Percentiles rank a stretch among this genome's conserved stretches.
phyloP scores from a whole-genome alignment of 2,113 vertebrate species.

The Scomber japonicus region DNA sequence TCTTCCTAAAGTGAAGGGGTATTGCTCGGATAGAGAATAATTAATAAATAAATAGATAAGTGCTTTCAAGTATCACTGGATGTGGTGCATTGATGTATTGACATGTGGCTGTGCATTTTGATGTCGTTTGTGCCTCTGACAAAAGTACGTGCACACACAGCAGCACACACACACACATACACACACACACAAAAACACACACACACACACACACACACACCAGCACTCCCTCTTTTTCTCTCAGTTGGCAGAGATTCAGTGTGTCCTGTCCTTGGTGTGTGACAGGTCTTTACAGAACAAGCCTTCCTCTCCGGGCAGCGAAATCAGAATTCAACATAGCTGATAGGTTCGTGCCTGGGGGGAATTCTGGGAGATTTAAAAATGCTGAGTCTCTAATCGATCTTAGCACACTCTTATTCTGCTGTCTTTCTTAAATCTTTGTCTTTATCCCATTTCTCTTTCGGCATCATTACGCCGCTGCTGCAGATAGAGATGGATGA shows the following conservation, averaged over 20 bases:
- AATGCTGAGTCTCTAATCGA: constrained; percentile 80
- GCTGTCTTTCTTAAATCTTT: constrained; percentile 75
- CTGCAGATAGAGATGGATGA: constrained; percentile 74
- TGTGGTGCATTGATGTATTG: constrained; percentile 49
- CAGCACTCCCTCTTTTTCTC: background rate
- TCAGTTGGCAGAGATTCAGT: constrained; percentile 42
- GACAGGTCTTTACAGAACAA: constrained; percentile 71
- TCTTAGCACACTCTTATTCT: constrained; percentile 73
- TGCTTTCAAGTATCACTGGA: constrained; percentile 50
- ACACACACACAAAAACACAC: background rate
- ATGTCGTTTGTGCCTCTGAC: constrained; percentile 27
- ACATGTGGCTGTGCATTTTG: constrained; percentile 37
- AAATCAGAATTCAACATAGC: constrained; percentile 76
- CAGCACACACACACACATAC: constrained; percentile 6
- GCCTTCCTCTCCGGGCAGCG: constrained; percentile 55
- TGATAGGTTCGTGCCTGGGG: constrained; percentile 66
- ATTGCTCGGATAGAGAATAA: constrained; percentile 32
- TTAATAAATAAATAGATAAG: constrained; percentile 28
- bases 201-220: constrained; percentile 15
- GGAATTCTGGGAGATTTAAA: constrained; percentile 78
- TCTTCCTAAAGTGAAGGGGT: constrained; percentile 57
- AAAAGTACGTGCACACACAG: background rate
- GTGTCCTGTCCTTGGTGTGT: constrained; percentile 75
- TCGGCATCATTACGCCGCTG: constrained; percentile 65
- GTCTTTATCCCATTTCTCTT: constrained; percentile 77